Conservation (phyloP, 2,888 invertebrate genomes). For the Trichacis sp. region DNA sequence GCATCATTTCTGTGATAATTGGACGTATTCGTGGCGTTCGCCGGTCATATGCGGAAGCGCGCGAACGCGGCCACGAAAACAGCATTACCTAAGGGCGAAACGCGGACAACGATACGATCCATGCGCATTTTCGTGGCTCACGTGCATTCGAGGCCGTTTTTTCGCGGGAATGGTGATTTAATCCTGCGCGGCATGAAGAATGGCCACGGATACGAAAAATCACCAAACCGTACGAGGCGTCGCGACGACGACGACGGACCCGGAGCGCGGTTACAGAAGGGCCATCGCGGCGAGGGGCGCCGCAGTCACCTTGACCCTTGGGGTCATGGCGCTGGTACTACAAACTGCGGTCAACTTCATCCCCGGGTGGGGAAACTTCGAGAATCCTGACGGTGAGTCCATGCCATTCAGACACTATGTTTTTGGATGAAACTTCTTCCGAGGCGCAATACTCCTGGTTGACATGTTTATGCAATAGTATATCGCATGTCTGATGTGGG, state of each 20-base stretch:
- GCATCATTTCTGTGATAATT: background rate
- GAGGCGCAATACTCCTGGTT: no score
- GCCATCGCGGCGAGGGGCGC: slow-evolving; percentile 67
- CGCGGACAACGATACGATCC: slow-evolving; percentile 10
- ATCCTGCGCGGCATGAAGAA: slow-evolving; percentile 64
- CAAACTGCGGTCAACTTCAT: slow-evolving; percentile 86
- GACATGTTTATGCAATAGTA: no score
- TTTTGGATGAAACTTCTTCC: no score
- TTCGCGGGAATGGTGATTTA: slow-evolving; percentile 19
- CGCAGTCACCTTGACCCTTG: slow-evolving; percentile 61
- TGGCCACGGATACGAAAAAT: slow-evolving; percentile 64
- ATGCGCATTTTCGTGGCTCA: slow-evolving; percentile 19
- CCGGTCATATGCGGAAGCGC: background rate
- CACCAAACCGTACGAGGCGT: slow-evolving; percentile 63
- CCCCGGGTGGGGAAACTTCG: slow-evolving; percentile 89
- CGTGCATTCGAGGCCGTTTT: slow-evolving; percentile 8
- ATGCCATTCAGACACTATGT: no score
- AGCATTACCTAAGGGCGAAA: background rate
- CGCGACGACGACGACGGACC: slow-evolving; percentile 60
- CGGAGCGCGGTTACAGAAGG: slow-evolving; percentile 59
- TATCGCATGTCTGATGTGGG: no score
- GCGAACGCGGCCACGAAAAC: background rate
- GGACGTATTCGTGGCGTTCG: background rate
- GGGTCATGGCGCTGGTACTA: slow-evolving; percentile 75
- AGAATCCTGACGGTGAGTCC: slow-evolving; percentile 76